Conservation (phyloP, 2,113 vertebrate genomes). For the Pelmatolapia mariae region DNA sequence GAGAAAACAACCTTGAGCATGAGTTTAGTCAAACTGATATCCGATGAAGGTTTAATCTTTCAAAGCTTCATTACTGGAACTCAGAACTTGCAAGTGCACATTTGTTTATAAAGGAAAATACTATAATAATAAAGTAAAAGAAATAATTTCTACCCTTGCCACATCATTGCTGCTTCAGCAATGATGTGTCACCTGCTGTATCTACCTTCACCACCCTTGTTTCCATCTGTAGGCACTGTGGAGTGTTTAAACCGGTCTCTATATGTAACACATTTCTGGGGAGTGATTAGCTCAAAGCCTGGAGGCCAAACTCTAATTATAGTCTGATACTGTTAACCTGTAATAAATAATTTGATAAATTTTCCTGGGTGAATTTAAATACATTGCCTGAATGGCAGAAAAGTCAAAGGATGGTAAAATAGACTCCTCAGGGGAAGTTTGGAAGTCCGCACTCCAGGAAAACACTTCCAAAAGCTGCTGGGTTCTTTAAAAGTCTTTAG, state of each 20-base stretch:
- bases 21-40: not conserved
- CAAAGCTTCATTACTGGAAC: not conserved
- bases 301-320: not conserved
- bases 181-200: rapidly evolving
- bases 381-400: not conserved
- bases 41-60: not conserved
- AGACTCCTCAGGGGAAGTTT: not conserved
- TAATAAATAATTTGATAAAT: not conserved
- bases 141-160: not conserved
- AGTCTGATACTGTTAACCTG: not conserved
- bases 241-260: not conserved
- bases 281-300: not conserved
- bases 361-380: not conserved
- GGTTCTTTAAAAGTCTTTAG: not conserved
- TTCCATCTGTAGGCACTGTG: not conserved
- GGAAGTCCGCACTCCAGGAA: not conserved
- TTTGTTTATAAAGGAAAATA: not conserved
- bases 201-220: not conserved
- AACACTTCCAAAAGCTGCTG: not conserved
- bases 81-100: not conserved
- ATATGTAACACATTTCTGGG: not conserved
- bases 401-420: not conserved
- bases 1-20: not conserved
- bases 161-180: not conserved
- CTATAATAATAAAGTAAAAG: not conserved